Percentiles rank a stretch among this genome's conserved stretches.
phyloP scores from a whole-genome alignment of 2,888 invertebrate genomes.

The Hemithea aestivaria region DNA sequence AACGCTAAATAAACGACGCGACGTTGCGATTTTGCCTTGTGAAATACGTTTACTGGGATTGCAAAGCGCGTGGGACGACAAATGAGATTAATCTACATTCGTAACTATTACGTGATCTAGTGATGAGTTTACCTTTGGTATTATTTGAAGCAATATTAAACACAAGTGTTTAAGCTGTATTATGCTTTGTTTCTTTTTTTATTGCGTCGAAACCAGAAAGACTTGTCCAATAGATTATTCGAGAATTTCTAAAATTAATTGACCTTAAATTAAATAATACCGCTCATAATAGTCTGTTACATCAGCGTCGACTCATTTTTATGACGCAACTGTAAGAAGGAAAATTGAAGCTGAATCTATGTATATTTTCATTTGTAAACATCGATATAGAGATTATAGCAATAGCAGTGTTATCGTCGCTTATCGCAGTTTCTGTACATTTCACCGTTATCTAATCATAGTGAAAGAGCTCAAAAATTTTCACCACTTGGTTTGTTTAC shows the following conservation, averaged over 20 bases:
- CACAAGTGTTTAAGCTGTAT: no score
- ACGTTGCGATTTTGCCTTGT: slow-evolving; percentile 75
- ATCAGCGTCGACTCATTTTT: no score
- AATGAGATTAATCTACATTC: slow-evolving; percentile 65
- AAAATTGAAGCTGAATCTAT: no score
- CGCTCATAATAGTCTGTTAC: no score
- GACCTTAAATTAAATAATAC: no score
- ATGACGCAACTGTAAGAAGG: no score
- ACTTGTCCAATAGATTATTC: slow-evolving; percentile 10
- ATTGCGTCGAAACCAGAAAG: no score
- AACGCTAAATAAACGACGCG: slow-evolving; percentile 75
- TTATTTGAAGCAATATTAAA: slow-evolving; percentile 8
- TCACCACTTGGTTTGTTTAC: slow-evolving; percentile 64
- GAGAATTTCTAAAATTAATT: background rate
- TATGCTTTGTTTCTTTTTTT: no score
- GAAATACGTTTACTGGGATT: slow-evolving; percentile 69
- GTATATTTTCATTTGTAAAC: no score
- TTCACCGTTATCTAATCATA: slow-evolving; percentile 65
- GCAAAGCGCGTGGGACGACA: slow-evolving; percentile 72
- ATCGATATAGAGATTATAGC: no score
- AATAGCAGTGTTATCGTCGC: no score
- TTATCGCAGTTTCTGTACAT: slow-evolving; percentile 39
- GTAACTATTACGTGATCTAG: slow-evolving; percentile 41
- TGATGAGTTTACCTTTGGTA: slow-evolving; percentile 17
- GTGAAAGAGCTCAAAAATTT: slow-evolving; percentile 46